Percentiles rank a stretch among this genome's conserved stretches.
Evolutionary conservation across 2,888 invertebrate species (phyloP).

Genomic region (Orthonychiurus folsomi): DNA sequence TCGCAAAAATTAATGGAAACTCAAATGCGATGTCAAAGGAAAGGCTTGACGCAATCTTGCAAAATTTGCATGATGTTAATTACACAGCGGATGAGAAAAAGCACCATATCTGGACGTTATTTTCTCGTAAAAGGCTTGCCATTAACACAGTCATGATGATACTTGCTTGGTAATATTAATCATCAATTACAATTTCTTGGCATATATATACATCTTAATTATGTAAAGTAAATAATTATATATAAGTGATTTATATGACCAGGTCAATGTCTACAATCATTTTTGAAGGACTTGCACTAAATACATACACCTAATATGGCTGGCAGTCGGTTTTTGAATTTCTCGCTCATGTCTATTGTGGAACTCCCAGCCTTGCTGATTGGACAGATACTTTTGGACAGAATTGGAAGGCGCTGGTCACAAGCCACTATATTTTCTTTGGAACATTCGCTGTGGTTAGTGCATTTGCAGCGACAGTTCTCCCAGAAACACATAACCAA

Average conservation of each 20-base stretch:
- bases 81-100: too few species aligned
- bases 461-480: neutral
- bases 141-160: conserved; percentile 14
- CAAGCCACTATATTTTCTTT: conserved; percentile 45
- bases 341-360: conserved; percentile 54
- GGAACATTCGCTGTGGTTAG: neutral
- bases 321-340: conserved; percentile 59
- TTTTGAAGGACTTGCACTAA: conserved; percentile 42
- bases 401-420: conserved; percentile 47
- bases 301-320: conserved; percentile 46
- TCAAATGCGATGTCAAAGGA: conserved; percentile 13
- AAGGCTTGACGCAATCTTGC: conserved; percentile 15
- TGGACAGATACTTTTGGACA: conserved; percentile 50
- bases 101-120: conserved; percentile 16
- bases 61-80: too few species aligned
- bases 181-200: too few species aligned
- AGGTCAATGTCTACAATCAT: conserved; percentile 41
- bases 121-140: conserved; percentile 10
- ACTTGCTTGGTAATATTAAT: conserved; percentile 6
- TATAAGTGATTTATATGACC: neutral
- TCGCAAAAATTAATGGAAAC: conserved; percentile 29
- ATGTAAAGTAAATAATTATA: neutral
- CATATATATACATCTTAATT: too few species aligned
- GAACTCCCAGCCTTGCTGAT: conserved; percentile 54
- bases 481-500: neutral